Percentiles rank a stretch among this genome's conserved stretches.
Conservation (phyloP, 2,797 vertebrate species). For the Muraenolepis orangiensis region DNA sequence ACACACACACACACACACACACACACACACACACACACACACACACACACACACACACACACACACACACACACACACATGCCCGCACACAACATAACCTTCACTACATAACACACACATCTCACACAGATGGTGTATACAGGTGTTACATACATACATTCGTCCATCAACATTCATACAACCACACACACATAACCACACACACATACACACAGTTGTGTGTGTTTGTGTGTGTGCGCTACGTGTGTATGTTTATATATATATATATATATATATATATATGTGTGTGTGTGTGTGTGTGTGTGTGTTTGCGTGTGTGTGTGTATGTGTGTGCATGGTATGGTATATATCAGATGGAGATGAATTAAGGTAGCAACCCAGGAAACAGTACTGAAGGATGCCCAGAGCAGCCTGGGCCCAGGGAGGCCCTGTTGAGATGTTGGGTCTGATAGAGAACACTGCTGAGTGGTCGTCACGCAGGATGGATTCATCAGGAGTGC, state of each 20-base stretch:
- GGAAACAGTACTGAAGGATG: background rate
- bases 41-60: background rate
- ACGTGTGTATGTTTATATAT: background rate
- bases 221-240: background rate
- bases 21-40: background rate
- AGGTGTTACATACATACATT: background rate
- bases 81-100: slow-evolving; percentile 19
- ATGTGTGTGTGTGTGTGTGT: slow-evolving; percentile 18
- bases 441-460: background rate
- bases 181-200: too few species aligned
- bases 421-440: too few species aligned
- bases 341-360: background rate
- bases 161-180: background rate
- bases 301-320: slow-evolving; percentile 10
- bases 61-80: slow-evolving; percentile 21
- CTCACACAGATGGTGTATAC: background rate
- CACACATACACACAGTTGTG: too few species aligned
- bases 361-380: background rate
- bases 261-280: slow-evolving; percentile 17
- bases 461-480: background rate
- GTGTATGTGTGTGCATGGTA: slow-evolving; percentile 12
- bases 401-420: background rate
- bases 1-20: background rate
- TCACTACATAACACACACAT: background rate
- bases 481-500: background rate